Evolutionary conservation across 2,113 vertebrate genomes (phyloP), one percentile per base, ranked within the genome.

Genomic region (Meriones unguiculatus): DNA sequence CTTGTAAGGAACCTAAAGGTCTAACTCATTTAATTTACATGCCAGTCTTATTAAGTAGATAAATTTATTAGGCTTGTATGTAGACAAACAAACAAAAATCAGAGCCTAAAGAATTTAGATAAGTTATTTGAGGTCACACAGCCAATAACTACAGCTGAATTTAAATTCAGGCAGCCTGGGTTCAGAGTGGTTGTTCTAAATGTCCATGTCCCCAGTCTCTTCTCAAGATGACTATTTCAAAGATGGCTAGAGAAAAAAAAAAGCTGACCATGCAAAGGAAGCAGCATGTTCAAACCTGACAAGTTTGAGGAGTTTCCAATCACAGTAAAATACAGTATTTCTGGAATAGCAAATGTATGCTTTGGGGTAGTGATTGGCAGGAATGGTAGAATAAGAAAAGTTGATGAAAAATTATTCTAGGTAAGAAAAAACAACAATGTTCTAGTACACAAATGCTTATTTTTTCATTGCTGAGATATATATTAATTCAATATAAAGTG

Each of bases 1-100:
- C 54, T 94, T 86, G 20, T 81, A 95, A 96, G 77, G 20, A 72
- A 38, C 89, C 89, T 94, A 87, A 93, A 94, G 70, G 24, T 93
- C 77, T 80, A 91, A 93, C 13, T 89, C 35, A 89, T 81, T 93
- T 91, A 81, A 73, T 94, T 38, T 91, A 67, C 11, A 67, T 81
- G 67, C 89, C 10, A 96, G 78, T 57, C 20, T 85, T 77, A 78
- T 62, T 77, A 87, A 62, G 35, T 81, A 94, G 9, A 25, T 70
- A 89, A 17, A 86, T 97, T 93, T 88, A 84, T 89, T 95, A 88
- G 59, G 30, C 28, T 41, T 90, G 41, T 94, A 90, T 75, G 92
- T 64, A 94, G 59, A 54, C 59, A 32, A 64, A 17, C 22, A 65
- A 85, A 85, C 38, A 85, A 32, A n/a, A 62, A 85, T 69, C 22